phyloP scores from a whole-genome alignment of 2,888 invertebrate species.

The Pterostichus madidus region DNA sequence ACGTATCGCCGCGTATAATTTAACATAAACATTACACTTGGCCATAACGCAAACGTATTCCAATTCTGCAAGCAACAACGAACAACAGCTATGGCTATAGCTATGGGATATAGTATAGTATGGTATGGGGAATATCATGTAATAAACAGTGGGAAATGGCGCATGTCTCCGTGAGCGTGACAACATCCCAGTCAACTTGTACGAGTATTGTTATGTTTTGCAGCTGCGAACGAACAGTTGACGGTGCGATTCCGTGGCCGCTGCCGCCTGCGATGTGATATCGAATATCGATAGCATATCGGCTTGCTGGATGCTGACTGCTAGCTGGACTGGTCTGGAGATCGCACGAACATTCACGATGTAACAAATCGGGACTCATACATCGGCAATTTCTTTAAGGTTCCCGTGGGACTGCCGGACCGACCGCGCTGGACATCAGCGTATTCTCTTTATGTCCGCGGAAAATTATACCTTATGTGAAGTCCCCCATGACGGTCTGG shows the following conservation, averaged over 20 bases:
- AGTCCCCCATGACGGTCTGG: slow-evolving; percentile 69
- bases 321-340: neutral
- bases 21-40: slow-evolving; percentile 51
- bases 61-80: slow-evolving; percentile 42
- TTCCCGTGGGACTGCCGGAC: slow-evolving; percentile 74
- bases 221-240: slow-evolving; percentile 55
- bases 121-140: slow-evolving; percentile 41
- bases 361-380: slow-evolving; percentile 76
- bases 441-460: slow-evolving; percentile 77
- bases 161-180: slow-evolving; percentile 13
- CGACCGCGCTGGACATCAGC: slow-evolving; percentile 75
- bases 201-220: slow-evolving; percentile 66
- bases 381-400: slow-evolving; percentile 78
- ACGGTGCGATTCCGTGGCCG: slow-evolving; percentile 45
- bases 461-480: slow-evolving; percentile 77
- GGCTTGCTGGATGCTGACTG: neutral
- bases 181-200: slow-evolving; percentile 53
- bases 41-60: slow-evolving; percentile 50
- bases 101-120: too few species aligned
- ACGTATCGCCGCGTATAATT: slow-evolving; percentile 45
- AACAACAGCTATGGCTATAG: slow-evolving; percentile 12
- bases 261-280: slow-evolving; percentile 10
- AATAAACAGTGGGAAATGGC: slow-evolving; percentile 53
- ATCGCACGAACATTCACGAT: slow-evolving; percentile 69
- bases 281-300: slow-evolving; percentile 51